Percentiles rank a stretch among this genome's conserved stretches.
These are phyloP conservation scores for Thripadectes ignobilis DNA, from an alignment of 2,797 vertebrate genomes.

Conservation along the genomic window DNA sequence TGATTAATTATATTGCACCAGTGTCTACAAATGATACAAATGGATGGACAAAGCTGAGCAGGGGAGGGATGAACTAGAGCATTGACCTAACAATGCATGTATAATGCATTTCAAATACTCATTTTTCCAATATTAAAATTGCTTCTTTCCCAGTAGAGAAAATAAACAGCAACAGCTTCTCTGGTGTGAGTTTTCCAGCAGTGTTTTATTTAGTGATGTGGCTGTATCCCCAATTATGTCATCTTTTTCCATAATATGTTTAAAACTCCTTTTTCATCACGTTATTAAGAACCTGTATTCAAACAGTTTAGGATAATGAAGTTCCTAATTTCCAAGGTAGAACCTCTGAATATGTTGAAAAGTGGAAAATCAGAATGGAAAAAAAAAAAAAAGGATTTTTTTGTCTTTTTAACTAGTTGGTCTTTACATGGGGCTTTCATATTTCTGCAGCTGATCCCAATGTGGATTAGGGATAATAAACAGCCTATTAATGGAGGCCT, in stretches of 20 bases:
- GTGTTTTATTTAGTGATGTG: neutral
- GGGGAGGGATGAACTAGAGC: neutral
- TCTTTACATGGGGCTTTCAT: conserved; percentile 64
- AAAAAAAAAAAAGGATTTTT: neutral
- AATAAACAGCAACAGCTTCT: neutral
- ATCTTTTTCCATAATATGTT: neutral
- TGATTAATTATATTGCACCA: neutral
- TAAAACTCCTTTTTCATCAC: neutral
- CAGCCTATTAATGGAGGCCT: conserved; percentile 84
- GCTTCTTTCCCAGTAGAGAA: neutral
- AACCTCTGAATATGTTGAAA: neutral
- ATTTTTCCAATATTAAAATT: neutral
- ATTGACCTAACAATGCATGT: neutral
- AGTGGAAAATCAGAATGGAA: conserved; percentile 21
- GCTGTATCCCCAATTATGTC: neutral
- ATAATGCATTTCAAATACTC: neutral
- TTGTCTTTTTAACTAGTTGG: neutral
- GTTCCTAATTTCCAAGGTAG: neutral
- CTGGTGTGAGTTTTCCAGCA: neutral
- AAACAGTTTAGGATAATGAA: conserved; percentile 28
- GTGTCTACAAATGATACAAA: neutral
- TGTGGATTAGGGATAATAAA: conserved; percentile 83
- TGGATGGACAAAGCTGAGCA: neutral
- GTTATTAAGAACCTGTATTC: neutral
- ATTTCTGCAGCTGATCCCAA: conserved; percentile 73